phyloP scores from a whole-genome alignment of 2,888 invertebrate genomes.

The Euzophera pinguis region DNA sequence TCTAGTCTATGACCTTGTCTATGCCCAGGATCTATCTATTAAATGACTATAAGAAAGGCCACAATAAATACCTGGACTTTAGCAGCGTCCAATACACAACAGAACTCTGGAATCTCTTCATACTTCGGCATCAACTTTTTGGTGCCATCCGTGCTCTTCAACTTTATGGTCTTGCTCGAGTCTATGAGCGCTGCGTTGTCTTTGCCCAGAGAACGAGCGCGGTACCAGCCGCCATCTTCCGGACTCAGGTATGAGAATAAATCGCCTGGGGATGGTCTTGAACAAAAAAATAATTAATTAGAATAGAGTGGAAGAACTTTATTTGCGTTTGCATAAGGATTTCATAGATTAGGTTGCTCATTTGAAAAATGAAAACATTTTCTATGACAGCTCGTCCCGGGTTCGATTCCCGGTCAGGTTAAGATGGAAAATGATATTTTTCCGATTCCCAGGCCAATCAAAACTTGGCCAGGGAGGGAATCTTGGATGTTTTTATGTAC shows the following conservation, averaged over 20 bases:
- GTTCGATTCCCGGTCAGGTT: too few relatives aligned
- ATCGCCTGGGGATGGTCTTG: constrained; percentile 47
- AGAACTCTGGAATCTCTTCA: constrained; percentile 48
- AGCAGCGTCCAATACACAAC: constrained; percentile 35
- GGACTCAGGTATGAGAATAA: constrained; percentile 45
- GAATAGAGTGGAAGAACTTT: too few relatives aligned
- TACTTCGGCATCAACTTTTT: constrained; percentile 33
- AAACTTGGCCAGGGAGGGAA: too few relatives aligned
- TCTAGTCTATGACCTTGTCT: constrained; percentile 42
- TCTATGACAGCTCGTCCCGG: too few relatives aligned
- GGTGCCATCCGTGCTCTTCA: constrained; percentile 24
- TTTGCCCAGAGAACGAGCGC: constrained; percentile 45
- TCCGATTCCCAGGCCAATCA: too few relatives aligned
- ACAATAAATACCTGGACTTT: constrained; percentile 33
- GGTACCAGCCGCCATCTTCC: constrained; percentile 56
- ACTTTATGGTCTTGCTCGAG: constrained; percentile 29
- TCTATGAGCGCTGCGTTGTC: constrained; percentile 47
- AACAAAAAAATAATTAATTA: not conserved
- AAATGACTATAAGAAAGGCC: too few relatives aligned
- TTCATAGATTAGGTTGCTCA: too few relatives aligned
- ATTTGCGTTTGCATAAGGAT: too few relatives aligned
- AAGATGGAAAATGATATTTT: too few relatives aligned
- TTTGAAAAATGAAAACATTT: too few relatives aligned
- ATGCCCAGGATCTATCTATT: too few relatives aligned
- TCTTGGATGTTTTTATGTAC: too few relatives aligned